phyloP scores from a whole-genome alignment of 1,140 invertebrate species.

The Parasteatoda tepidariorum region DNA sequence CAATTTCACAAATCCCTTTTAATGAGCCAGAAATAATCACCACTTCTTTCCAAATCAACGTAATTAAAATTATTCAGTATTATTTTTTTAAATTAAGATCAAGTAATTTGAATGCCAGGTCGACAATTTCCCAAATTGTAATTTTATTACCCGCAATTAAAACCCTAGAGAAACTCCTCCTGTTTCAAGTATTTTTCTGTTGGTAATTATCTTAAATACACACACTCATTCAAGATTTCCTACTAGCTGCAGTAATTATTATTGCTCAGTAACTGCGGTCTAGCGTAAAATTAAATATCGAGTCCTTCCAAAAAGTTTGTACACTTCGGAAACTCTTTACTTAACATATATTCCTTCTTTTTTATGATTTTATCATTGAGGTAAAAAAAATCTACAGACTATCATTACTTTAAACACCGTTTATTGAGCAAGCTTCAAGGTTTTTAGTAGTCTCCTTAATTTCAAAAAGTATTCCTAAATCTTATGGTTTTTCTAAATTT shows the following conservation, averaged over 20 bases:
- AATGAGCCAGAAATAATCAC: neutral
- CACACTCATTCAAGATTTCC: neutral
- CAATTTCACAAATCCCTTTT: neutral
- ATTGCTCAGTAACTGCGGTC: neutral
- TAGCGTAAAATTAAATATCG: neutral
- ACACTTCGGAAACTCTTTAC: neutral
- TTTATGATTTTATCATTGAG: neutral
- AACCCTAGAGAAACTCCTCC: neutral
- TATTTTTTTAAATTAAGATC: neutral
- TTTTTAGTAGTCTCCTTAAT: neutral
- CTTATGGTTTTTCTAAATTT: no score
- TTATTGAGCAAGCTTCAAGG: neutral
- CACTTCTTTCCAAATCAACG: neutral
- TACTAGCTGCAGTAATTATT: neutral
- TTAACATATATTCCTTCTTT: neutral
- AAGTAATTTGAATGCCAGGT: neutral
- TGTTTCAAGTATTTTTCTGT: neutral
- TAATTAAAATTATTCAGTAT: neutral
- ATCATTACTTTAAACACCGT: neutral
- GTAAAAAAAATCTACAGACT: neutral
- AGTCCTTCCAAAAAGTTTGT: neutral
- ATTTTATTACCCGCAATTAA: neutral
- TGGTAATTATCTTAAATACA: neutral
- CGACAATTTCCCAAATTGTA: neutral
- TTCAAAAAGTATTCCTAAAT: neutral